Conservation (phyloP, 2,113 vertebrate genomes). For the Grus americana region DNA sequence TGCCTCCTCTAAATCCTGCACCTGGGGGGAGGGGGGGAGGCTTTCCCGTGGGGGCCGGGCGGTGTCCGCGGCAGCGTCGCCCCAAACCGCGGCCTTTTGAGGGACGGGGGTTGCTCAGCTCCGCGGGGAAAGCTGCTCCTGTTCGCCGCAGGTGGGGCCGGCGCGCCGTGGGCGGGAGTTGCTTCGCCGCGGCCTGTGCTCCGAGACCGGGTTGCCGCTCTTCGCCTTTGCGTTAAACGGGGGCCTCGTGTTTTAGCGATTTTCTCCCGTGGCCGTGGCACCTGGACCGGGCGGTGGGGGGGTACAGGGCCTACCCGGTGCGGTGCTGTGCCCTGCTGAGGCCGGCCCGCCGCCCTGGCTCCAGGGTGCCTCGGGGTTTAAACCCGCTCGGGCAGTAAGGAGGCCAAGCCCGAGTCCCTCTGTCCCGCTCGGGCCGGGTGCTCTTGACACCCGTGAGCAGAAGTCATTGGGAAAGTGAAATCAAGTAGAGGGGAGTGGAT, state of each 20-base stretch:
- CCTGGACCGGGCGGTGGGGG: background rate
- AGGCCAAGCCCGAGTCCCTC: rapidly evolving
- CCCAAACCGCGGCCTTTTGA: background rate
- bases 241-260: background rate
- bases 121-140: background rate
- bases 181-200: background rate
- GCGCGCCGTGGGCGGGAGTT: too few species aligned
- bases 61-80: too few species aligned
- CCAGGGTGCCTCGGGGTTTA: too few species aligned
- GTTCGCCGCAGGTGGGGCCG: background rate
- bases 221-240: too few species aligned
- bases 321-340: background rate
- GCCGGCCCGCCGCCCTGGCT: background rate
- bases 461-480: background rate
- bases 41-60: background rate
- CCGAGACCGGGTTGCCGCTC: background rate
- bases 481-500: rapidly evolving
- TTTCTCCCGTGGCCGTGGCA: background rate
- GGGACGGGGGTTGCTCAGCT: background rate
- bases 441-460: background rate
- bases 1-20: background rate
- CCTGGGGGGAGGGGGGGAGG: background rate
- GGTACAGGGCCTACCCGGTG: background rate
- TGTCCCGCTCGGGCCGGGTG: background rate
- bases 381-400: background rate